phyloP scores from a whole-genome alignment of 2,888 invertebrate species.

The Euclidia mi region DNA sequence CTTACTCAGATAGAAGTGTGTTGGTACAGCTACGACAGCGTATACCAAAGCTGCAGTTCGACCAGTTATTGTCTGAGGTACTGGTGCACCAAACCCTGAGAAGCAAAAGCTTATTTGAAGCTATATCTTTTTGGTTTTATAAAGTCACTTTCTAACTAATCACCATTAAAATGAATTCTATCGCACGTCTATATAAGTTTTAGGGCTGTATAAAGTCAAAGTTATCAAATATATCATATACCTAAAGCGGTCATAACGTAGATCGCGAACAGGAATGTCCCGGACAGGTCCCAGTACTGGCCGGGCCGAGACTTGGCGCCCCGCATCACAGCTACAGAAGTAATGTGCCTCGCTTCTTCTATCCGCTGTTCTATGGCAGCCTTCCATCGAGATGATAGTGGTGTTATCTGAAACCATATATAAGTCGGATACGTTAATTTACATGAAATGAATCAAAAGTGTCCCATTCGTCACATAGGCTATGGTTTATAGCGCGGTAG shows the following conservation, averaged over 20 bases:
- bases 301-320: slow-evolving; percentile 85
- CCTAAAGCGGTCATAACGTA: slow-evolving; percentile 93
- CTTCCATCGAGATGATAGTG: slow-evolving; percentile 91
- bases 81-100: slow-evolving; percentile 93
- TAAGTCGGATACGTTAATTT: no score
- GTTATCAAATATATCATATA: slow-evolving; percentile 62
- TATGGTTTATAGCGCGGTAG: no score
- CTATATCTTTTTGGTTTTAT: no score
- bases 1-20: slow-evolving; percentile 91
- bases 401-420: slow-evolving; percentile 78
- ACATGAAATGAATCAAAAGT: no score
- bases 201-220: no score
- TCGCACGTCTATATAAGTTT: no score
- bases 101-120: background rate
- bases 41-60: slow-evolving; percentile 91
- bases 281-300: slow-evolving; percentile 92
- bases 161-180: no score
- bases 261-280: slow-evolving; percentile 92
- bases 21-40: slow-evolving; percentile 92
- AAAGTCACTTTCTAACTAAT: no score
- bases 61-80: slow-evolving; percentile 91
- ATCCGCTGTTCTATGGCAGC: slow-evolving; percentile 90
- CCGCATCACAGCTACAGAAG: slow-evolving; percentile 78
- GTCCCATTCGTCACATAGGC: no score
- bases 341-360: slow-evolving; percentile 85